Conservation (phyloP, 2,888 invertebrate genomes). For the Serrognathus titanus region DNA sequence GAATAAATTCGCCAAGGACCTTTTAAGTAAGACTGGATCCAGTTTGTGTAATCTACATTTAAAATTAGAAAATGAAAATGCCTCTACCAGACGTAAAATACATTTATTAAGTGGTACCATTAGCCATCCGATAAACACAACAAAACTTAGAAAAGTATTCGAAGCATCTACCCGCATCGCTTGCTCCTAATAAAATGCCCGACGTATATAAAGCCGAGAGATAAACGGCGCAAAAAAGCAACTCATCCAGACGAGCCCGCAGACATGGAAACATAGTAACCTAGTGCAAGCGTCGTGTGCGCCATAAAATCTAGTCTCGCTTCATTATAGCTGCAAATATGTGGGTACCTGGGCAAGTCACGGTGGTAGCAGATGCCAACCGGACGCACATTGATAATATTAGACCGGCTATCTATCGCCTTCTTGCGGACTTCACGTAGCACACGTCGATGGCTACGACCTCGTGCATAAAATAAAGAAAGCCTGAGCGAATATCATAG, state of each 20-base stretch:
- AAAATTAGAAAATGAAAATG: no score
- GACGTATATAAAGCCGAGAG: neutral
- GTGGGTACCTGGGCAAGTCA: conserved; percentile 32
- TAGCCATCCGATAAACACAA: no score
- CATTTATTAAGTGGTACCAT: no score
- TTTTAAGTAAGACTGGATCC: no score
- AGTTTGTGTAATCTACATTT: no score
- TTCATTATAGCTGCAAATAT: conserved; percentile 27
- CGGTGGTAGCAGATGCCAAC: conserved; percentile 23
- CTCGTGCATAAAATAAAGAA: conserved; percentile 3
- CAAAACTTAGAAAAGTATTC: neutral
- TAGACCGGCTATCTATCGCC: neutral
- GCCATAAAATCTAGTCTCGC: conserved; percentile 24
- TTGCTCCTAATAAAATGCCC: neutral
- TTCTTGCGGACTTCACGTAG: conserved; percentile 1
- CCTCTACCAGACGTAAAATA: no score
- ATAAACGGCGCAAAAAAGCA: conserved; percentile 8
- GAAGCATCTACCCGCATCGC: conserved; percentile 12
- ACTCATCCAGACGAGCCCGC: conserved; percentile 27
- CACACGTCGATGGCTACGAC: conserved; percentile 1
- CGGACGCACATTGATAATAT: conserved; percentile 5
- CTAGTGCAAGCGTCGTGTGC: conserved; percentile 25
- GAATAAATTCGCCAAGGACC: no score
- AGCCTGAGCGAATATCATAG: conserved; percentile 1
- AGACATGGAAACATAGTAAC: conserved; percentile 32